These are phyloP conservation scores for Papilio glaucus DNA, from an alignment of 1,140 invertebrate species.

Conservation along the genomic window DNA sequence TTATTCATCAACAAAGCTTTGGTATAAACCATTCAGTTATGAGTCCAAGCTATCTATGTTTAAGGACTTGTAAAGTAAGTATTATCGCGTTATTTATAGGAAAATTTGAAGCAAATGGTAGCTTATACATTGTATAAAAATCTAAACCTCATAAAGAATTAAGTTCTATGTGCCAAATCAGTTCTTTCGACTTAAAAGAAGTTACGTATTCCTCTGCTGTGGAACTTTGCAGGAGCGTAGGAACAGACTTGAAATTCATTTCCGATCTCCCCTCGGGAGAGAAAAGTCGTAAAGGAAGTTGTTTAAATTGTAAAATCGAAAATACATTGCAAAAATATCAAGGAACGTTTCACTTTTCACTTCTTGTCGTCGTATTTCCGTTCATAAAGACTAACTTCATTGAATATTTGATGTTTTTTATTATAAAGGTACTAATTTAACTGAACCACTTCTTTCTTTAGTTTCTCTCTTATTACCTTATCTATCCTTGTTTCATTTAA, in stretches of 20 bases:
- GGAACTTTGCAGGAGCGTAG: background rate
- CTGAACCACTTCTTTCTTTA: no score
- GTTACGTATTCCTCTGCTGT: background rate
- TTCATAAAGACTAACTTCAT: background rate
- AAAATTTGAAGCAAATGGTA: no score
- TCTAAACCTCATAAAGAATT: background rate
- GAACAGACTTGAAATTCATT: slow-evolving; percentile 13
- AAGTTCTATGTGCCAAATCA: background rate
- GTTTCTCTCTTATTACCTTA: no score
- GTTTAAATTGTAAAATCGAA: slow-evolving; percentile 16
- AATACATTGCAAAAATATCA: slow-evolving; percentile 9
- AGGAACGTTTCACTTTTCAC: background rate
- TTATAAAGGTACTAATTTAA: background rate
- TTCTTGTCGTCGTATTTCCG: background rate
- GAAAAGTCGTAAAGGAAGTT: slow-evolving; percentile 11
- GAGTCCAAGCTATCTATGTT: no score
- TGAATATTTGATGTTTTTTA: background rate
- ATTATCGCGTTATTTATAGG: no score
- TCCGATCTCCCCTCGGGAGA: background rate
- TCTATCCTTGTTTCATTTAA: no score
- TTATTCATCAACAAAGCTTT: no score
- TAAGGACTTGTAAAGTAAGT: no score
- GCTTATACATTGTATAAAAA: no score
- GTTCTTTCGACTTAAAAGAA: background rate
- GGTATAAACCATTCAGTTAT: no score